These are phyloP conservation scores for Pristis pectinata DNA, from an alignment of 2,797 vertebrate genomes.

Conservation along the genomic window DNA sequence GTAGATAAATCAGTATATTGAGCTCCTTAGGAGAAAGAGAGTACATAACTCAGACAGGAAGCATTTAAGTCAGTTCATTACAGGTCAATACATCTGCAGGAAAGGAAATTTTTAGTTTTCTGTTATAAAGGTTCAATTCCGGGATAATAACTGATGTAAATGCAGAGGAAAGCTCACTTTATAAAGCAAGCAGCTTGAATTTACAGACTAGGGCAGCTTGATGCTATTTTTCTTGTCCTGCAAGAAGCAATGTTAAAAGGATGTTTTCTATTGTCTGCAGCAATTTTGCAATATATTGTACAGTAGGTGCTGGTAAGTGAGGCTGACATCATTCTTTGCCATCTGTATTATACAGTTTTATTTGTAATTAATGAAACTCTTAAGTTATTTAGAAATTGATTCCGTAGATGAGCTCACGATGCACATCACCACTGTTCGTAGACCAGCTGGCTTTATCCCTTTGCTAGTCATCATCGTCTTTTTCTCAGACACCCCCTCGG, in stretches of 20 bases:
- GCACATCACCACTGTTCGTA: no score
- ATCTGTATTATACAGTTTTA: not conserved
- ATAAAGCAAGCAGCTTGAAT: not conserved
- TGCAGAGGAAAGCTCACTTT: constrained; percentile 38
- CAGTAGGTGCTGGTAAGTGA: not conserved
- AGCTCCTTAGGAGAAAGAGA: not conserved
- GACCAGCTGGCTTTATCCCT: not conserved
- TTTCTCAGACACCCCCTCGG: no score
- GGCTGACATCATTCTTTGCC: not conserved
- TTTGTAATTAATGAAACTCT: not conserved
- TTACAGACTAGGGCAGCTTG: not conserved
- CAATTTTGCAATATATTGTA: not conserved
- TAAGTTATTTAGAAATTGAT: not conserved
- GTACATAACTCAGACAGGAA: not conserved
- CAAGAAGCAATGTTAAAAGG: not conserved
- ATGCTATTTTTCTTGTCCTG: not conserved
- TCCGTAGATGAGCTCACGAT: not conserved
- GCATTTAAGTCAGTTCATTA: not conserved
- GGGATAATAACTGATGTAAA: constrained; percentile 46
- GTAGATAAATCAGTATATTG: not conserved
- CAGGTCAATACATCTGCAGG: not conserved
- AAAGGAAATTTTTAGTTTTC: not conserved
- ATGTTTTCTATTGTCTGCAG: not conserved
- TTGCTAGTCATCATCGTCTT: not conserved
- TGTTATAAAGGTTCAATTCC: constrained; percentile 42